Base-by-base conservation (phyloP, 2,888 invertebrate genomes). In the Parelbella ahira region DNA sequence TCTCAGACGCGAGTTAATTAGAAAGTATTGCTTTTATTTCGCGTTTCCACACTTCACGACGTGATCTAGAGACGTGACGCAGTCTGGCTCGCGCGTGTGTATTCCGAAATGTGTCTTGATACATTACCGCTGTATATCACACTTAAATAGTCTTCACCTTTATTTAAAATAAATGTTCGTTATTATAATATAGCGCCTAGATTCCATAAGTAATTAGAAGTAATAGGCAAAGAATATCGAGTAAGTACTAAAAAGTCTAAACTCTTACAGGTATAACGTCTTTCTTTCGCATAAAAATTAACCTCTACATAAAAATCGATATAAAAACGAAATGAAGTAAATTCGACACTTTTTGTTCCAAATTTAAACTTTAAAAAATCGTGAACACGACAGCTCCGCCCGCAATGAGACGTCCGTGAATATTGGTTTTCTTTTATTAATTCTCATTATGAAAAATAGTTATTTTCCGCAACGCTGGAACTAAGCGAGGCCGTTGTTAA, bases 1-100 rank as follows among this genome's bases (percentile, higher is more conserved):
- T 75, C 72, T 69, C 66, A 59, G 63, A 60, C 65, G 56, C 48
- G 67, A 64, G 81, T 76, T 87, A 84, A 86, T 86, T 87, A 86
- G 79, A 86, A 87, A 86, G 83, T 84, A 87, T 86, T 80, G 83
- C 80, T 86, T 83, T 87, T 87, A 86, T 87, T 86, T 83, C 65
- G 78, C 81, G 75, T 75, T 78, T 78, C 77, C 80, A 79, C 81
- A 79, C 76, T 73, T 69, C 68, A 62, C 61, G 67, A 61, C 63
- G 55, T 45, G 45, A 45, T 49, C 45, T 47, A 55, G 58, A 63
- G 66, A 68, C 59, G 68, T 78, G 81, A 81, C 80, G 70, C 68
- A 72, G 68, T n/a, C n/a, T n/a, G n/a, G 50, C 51, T 45, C 50
- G 54, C 51, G 56, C 55, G 62, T 65, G 58, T 63, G 58, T 56